A percentile compares a stretch with the other conserved stretches of the same genome.
Conservation (phyloP, 2,797 vertebrate species). For the Gallinago nigripennis region DNA sequence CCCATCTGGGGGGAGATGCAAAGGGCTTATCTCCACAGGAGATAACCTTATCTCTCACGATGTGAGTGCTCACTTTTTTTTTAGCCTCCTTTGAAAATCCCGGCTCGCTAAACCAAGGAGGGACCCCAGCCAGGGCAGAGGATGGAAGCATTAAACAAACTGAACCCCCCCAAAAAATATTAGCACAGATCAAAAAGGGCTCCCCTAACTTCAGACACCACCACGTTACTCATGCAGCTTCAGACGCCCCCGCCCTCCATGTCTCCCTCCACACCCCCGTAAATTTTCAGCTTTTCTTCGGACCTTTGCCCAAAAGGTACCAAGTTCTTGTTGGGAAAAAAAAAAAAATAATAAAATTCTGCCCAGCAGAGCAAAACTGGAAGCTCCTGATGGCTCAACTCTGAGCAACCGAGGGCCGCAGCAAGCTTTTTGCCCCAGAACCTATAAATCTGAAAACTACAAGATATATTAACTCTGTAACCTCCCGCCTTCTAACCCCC, state of each 20-base stretch:
- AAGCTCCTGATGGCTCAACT: neutral
- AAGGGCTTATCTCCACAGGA: neutral
- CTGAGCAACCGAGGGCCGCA: accelerated
- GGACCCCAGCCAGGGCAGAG: neutral
- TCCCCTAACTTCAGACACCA: accelerated
- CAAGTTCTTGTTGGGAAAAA: neutral
- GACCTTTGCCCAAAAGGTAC: neutral
- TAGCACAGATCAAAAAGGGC: neutral
- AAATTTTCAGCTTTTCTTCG: neutral
- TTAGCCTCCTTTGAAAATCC: neutral
- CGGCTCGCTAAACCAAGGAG: neutral
- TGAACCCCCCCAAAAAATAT: neutral
- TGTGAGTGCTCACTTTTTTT: neutral
- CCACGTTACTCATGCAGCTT: neutral
- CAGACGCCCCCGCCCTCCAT: neutral
- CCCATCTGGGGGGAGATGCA: neutral
- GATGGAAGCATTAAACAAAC: neutral
- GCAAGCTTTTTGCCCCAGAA: neutral
- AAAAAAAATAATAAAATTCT: neutral
- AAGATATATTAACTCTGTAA: neutral
- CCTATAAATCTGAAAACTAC: neutral
- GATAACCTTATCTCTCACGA: neutral
- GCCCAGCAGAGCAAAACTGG: accelerated
- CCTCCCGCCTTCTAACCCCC: neutral
- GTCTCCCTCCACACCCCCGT: neutral